A percentile compares a stretch with the other conserved stretches of the same genome.
phyloP scores from a whole-genome alignment of 2,797 vertebrate genomes.

The Crenuchus spilurus region DNA sequence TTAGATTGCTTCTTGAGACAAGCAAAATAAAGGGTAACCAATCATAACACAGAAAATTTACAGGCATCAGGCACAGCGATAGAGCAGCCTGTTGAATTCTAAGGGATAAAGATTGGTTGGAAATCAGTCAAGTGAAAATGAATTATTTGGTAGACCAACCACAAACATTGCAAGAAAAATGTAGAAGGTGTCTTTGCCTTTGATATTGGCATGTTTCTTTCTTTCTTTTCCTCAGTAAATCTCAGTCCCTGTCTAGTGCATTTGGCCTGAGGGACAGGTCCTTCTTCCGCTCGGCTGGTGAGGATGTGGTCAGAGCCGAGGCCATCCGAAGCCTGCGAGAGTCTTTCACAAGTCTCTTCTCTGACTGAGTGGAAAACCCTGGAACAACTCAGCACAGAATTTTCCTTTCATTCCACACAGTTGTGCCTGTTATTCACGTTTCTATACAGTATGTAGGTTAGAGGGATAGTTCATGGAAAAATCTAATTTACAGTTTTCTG shows the following conservation, averaged over 20 bases:
- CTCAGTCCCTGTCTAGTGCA: slow-evolving; percentile 81
- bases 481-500: no score
- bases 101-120: no score
- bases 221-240: slow-evolving; percentile 78
- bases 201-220: neutral
- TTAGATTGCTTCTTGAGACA: no score
- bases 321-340: slow-evolving; percentile 83
- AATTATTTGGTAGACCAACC: no score
- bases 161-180: no score
- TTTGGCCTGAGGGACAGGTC: slow-evolving; percentile 76
- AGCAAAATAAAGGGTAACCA: no score
- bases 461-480: no score
- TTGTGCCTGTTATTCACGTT: neutral
- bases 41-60: no score
- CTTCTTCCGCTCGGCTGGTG: slow-evolving; percentile 68
- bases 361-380: slow-evolving; percentile 64
- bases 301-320: slow-evolving; percentile 82
- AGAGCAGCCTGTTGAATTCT: no score
- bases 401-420: neutral
- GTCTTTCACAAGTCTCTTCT: slow-evolving; percentile 85
- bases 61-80: no score
- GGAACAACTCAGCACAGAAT: neutral
- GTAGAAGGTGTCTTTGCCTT: neutral
- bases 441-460: neutral
- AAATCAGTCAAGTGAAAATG: no score